A percentile compares a stretch with the other conserved stretches of the same genome.
These are phyloP conservation scores for Tonatia bakeri DNA, from an alignment of 2,113 vertebrate species.

Conservation along the genomic window DNA sequence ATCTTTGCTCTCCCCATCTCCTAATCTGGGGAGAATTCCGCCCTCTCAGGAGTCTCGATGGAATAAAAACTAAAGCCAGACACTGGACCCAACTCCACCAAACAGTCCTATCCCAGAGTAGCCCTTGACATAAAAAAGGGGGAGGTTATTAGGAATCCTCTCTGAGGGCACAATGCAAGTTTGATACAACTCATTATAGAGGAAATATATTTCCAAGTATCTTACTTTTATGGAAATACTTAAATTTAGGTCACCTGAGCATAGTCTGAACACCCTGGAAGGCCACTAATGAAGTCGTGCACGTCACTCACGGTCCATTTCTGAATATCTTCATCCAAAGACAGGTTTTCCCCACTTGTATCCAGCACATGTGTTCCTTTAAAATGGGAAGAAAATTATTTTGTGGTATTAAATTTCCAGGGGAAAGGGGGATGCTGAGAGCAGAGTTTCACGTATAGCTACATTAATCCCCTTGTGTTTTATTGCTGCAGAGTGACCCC, in stretches of 20 bases:
- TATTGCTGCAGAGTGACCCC: neutral
- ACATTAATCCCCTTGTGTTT: neutral
- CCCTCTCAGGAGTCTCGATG: neutral
- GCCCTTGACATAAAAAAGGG: too few species aligned
- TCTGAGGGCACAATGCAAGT: neutral
- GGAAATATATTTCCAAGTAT: neutral
- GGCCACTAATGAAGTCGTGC: conserved; percentile 87
- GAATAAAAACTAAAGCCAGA: neutral
- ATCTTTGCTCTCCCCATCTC: neutral
- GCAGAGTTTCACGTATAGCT: neutral
- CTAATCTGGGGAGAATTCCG: neutral
- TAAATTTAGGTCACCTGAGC: conserved; percentile 86
- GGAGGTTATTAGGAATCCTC: neutral
- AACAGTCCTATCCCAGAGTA: neutral
- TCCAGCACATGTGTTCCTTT: conserved; percentile 85
- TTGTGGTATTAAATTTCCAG: neutral
- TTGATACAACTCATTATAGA: neutral
- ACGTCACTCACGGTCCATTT: conserved; percentile 95
- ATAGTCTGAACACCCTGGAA: conserved; percentile 92
- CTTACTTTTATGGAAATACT: neutral
- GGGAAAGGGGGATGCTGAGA: neutral
- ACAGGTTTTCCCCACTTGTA: conserved; percentile 84
- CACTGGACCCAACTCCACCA: neutral
- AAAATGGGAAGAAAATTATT: conserved; percentile 37
- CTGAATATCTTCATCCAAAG: conserved; percentile 87